These are phyloP conservation scores for Trinorchestia longiramus DNA, from an alignment of 1,140 invertebrate species.

Conservation along the genomic window DNA sequence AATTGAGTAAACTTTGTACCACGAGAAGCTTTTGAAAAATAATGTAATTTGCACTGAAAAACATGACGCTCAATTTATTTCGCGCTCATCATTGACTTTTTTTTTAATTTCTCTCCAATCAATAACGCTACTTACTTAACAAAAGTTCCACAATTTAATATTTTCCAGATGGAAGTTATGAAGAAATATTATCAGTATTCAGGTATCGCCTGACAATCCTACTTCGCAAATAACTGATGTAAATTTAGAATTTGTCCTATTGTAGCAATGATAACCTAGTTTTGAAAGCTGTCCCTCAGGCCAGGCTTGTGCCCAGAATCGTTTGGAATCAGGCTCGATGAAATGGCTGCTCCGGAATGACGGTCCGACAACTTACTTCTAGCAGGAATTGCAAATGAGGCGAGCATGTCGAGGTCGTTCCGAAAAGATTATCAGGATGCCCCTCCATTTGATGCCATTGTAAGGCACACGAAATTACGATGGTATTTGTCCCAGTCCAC, in stretches of 20 bases:
- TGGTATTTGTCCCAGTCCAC: slow-evolving; percentile 23
- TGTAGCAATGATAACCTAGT: not conserved
- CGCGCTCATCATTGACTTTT: too few relatives aligned
- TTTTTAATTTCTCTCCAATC: not conserved
- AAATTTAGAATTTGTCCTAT: not conserved
- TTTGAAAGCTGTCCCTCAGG: not conserved
- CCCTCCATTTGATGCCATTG: slow-evolving; percentile 34
- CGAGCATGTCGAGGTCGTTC: slow-evolving; percentile 4
- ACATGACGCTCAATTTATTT: too few relatives aligned
- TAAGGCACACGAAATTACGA: slow-evolving; percentile 16
- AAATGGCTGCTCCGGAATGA: not conserved
- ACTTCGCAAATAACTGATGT: not conserved
- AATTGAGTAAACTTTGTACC: too few relatives aligned
- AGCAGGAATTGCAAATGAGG: slow-evolving; percentile 30
- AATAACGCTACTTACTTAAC: not conserved
- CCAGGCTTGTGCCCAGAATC: not conserved
- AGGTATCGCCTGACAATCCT: not conserved
- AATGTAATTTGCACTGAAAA: too few relatives aligned
- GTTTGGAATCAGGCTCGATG: not conserved
- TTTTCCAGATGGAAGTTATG: not conserved
- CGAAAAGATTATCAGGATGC: slow-evolving; percentile 29
- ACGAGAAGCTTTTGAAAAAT: too few relatives aligned
- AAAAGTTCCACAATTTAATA: not conserved
- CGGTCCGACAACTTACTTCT: not conserved
- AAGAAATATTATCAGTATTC: not conserved